These are phyloP conservation scores for Danio jaintianensis DNA, from an alignment of 2,797 vertebrate species.

Conservation along the genomic window DNA sequence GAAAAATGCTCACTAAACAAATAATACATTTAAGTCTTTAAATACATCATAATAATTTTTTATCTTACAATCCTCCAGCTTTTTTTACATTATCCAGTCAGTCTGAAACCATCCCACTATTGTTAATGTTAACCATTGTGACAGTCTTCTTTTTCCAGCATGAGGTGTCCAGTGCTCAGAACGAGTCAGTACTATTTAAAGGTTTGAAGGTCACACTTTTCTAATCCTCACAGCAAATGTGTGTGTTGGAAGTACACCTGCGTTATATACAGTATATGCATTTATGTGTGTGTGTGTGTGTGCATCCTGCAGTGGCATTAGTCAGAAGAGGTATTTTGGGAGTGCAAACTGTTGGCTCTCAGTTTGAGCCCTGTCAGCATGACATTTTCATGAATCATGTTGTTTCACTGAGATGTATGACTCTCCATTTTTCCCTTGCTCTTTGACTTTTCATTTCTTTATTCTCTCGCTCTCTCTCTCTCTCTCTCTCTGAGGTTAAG, in stretches of 20 bases:
- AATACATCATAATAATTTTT: neutral
- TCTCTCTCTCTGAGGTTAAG: constrained; percentile 25
- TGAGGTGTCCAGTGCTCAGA: constrained; percentile 34
- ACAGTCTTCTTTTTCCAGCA: constrained; percentile 17
- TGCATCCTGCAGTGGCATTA: constrained; percentile 69
- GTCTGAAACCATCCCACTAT: neutral
- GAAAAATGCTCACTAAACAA: too few relatives aligned
- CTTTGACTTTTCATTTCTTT: constrained; percentile 31
- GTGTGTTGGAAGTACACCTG: constrained; percentile 53
- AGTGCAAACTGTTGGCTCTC: constrained; percentile 70
- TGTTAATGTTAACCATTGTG: constrained; percentile 19
- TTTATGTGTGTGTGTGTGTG: constrained; percentile 35
- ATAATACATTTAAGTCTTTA: neutral
- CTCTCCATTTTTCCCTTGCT: constrained; percentile 48
- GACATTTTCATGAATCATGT: constrained; percentile 80
- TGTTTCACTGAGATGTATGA: constrained; percentile 69
- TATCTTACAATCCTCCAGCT: neutral
- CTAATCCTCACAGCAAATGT: constrained; percentile 39
- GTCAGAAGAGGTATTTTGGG: constrained; percentile 74
- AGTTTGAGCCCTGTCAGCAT: constrained; percentile 71
- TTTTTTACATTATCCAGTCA: neutral
- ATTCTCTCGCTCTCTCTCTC: neutral
- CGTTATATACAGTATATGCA: constrained; percentile 38
- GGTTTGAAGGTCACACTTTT: constrained; percentile 43
- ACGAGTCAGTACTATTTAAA: constrained; percentile 38